These are phyloP conservation scores for Drosophila murphyi DNA, from an alignment of 1,140 invertebrate genomes.

Conservation along the genomic window DNA sequence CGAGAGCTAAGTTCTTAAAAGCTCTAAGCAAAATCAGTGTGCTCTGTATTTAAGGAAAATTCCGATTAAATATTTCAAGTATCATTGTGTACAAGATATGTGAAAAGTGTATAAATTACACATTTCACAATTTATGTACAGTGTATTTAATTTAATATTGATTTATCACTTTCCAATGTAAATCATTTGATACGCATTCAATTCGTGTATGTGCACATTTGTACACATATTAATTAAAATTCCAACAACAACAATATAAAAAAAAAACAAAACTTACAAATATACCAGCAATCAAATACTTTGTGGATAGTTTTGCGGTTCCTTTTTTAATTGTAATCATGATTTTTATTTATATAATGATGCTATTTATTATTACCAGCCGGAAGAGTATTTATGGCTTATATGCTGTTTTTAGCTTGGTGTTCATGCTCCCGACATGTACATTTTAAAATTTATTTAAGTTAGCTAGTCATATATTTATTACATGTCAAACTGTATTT, in stretches of 20 bases:
- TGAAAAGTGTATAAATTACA: background rate
- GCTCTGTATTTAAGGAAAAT: background rate
- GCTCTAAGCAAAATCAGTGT: background rate
- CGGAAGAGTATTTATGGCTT: too few relatives aligned
- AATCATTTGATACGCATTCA: conserved; percentile 17
- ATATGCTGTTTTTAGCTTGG: too few relatives aligned
- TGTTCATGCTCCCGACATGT: too few relatives aligned
- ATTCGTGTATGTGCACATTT: conserved; percentile 3
- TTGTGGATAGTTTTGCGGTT: conserved; percentile 7
- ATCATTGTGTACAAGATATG: background rate
- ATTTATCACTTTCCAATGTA: background rate
- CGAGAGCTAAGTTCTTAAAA: background rate
- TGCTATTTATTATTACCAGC: too few relatives aligned
- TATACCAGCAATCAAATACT: conserved; percentile 4
- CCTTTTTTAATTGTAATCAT: conserved; percentile 22
- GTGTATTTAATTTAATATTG: background rate
- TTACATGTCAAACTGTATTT: too few relatives aligned
- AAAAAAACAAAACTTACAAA: background rate
- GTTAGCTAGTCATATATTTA: background rate
- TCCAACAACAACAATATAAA: background rate
- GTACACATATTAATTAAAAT: conserved; percentile 23
- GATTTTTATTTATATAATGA: conserved; percentile 1
- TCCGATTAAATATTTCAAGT: background rate
- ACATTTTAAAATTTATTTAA: background rate
- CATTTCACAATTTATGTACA: background rate